phyloP scores from a whole-genome alignment of 1,140 invertebrate genomes.

The Linepithema humile region DNA sequence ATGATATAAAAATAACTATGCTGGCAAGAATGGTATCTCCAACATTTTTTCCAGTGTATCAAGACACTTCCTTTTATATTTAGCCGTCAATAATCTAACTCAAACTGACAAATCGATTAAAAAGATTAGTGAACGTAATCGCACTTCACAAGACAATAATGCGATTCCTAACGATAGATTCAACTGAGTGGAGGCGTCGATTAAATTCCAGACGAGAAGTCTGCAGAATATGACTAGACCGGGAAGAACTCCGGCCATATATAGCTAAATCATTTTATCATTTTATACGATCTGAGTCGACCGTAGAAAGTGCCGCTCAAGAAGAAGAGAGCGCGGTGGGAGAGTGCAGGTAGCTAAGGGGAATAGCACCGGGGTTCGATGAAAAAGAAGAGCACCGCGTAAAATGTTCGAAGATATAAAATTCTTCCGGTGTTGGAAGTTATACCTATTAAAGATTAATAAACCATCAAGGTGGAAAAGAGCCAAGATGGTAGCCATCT shows the following conservation, averaged over 20 bases:
- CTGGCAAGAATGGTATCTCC: not conserved
- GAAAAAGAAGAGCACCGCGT: slow-evolving; percentile 67
- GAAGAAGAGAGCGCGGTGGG: not conserved
- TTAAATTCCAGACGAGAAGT: slow-evolving; percentile 57
- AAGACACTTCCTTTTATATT: not conserved
- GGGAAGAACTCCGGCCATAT: not conserved
- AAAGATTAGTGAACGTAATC: not conserved
- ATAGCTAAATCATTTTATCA: slow-evolving; percentile 69
- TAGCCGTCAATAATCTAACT: not conserved
- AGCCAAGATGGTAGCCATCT: slow-evolving; percentile 72
- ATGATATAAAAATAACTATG: not conserved
- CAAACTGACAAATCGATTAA: not conserved
- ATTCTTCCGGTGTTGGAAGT: slow-evolving; percentile 79
- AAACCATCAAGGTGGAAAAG: slow-evolving; percentile 78
- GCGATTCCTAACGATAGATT: not conserved
- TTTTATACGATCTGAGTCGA: slow-evolving; percentile 58
- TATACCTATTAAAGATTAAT: slow-evolving; percentile 82
- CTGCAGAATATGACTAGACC: slow-evolving; percentile 4
- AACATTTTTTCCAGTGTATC: not conserved
- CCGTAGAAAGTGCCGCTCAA: slow-evolving; percentile 13
- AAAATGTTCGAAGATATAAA: slow-evolving; percentile 78
- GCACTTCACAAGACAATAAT: not conserved
- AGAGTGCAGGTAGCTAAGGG: slow-evolving; percentile 11
- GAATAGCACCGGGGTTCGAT: slow-evolving; percentile 41
- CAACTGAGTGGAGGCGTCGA: slow-evolving; percentile 12